A percentile compares a stretch with the other conserved stretches of the same genome.
phyloP scores from a whole-genome alignment of 2,888 invertebrate genomes.

The Opisthograptis luteolata region DNA sequence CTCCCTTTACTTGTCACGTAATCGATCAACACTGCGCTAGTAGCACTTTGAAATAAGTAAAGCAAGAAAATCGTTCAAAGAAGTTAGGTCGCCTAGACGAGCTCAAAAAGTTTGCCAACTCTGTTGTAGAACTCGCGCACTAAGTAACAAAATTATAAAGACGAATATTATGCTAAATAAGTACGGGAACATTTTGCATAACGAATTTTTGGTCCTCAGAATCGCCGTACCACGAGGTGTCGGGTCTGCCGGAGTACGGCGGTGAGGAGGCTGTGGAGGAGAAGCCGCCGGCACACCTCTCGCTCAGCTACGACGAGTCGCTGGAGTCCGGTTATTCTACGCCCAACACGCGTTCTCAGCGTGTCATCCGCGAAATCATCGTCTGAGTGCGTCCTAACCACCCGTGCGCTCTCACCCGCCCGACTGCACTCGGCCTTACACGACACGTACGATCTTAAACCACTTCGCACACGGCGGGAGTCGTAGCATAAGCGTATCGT shows the following conservation, averaged over 20 bases:
- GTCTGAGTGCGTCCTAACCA: constrained; percentile 84
- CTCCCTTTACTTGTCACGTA: too few species aligned
- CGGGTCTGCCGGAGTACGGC: constrained; percentile 93
- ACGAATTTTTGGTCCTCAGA: constrained; percentile 78
- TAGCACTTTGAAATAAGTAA: too few species aligned
- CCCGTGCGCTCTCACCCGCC: not conserved
- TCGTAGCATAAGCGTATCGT: too few species aligned
- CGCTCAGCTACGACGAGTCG: constrained; percentile 96
- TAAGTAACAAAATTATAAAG: too few species aligned
- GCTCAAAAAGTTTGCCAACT: too few species aligned
- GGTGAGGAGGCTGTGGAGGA: constrained; percentile 89
- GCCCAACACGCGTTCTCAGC: constrained; percentile 95
- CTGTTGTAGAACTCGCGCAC: too few species aligned
- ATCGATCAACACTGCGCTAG: too few species aligned
- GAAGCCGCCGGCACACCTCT: constrained; percentile 92
- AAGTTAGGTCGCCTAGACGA: too few species aligned
- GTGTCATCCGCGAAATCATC: constrained; percentile 97
- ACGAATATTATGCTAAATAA: not conserved
- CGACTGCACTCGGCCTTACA: not conserved
- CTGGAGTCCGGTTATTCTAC: constrained; percentile 97
- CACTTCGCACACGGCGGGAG: too few species aligned
- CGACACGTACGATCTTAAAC: not conserved
- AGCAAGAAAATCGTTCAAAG: too few species aligned
- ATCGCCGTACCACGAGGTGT: constrained; percentile 97
- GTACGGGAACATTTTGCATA: not conserved